Percentiles rank a stretch among this genome's conserved stretches.
Evolutionary conservation across 2,888 invertebrate genomes (phyloP).

Genomic region (Drosophila rubida): DNA sequence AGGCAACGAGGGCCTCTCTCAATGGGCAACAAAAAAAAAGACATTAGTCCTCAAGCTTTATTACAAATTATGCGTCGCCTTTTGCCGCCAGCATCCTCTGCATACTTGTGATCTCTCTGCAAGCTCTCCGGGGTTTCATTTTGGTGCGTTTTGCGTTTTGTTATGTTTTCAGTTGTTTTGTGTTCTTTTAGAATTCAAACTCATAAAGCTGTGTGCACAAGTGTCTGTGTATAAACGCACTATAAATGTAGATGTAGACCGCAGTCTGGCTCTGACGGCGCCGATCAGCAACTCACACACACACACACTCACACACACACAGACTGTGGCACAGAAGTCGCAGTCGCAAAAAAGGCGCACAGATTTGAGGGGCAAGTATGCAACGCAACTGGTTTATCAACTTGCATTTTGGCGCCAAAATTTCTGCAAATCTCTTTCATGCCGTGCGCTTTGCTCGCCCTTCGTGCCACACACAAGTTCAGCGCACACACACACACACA

Average conservation of each 20-base stretch:
- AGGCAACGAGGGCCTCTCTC: constrained; percentile 32
- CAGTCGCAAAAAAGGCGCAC: constrained; percentile 62
- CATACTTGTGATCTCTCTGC: constrained; percentile 3
- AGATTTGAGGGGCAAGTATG: constrained; percentile 65
- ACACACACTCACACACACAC: constrained; percentile 17
- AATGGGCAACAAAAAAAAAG: constrained; percentile 39
- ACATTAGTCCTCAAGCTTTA: constrained; percentile 78
- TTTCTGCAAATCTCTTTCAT: constrained; percentile 81
- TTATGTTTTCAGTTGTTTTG: constrained; percentile 6
- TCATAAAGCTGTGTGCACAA: constrained; percentile 61
- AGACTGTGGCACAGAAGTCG: constrained; percentile 25
- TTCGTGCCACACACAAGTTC: constrained; percentile 54
- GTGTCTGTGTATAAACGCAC: constrained; percentile 53
- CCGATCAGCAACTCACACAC: constrained; percentile 60
- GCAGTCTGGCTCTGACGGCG: constrained; percentile 58
- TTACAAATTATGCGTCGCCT: constrained; percentile 79
- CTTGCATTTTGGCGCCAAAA: constrained; percentile 83
- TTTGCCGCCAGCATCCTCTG: constrained; percentile 29
- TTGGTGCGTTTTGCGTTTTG: constrained; percentile 1
- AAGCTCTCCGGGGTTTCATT: constrained; percentile 29
- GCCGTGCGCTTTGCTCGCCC: constrained; percentile 70
- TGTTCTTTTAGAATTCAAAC: constrained; percentile 55
- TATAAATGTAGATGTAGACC: constrained; percentile 73
- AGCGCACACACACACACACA: constrained; percentile 13
- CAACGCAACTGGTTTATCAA: constrained; percentile 80